phyloP scores from a whole-genome alignment of 1,140 invertebrate genomes.

The Heliconius eleuchia region DNA sequence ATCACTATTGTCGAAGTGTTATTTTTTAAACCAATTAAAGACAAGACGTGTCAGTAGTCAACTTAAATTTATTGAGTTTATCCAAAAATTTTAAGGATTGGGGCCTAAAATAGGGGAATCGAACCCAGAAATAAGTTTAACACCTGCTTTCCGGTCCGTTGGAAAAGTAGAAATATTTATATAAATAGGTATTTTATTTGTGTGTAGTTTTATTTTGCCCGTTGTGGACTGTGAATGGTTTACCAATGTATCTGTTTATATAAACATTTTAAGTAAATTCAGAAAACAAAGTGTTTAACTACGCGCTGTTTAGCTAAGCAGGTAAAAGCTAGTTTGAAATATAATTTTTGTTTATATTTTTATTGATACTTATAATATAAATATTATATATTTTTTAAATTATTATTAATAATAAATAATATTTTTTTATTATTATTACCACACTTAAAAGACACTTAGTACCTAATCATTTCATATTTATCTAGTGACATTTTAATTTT shows the following conservation, averaged over 20 bases:
- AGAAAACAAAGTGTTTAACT: neutral
- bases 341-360: too few species aligned
- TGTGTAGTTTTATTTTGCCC: neutral
- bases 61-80: neutral
- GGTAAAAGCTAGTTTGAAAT: neutral
- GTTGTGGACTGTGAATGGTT: neutral
- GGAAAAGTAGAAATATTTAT: neutral
- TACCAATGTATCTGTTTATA: neutral
- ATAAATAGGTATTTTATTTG: slow-evolving; percentile 1
- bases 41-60: neutral
- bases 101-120: neutral
- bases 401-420: too few species aligned
- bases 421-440: too few species aligned
- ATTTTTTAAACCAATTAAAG: neutral
- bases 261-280: neutral
- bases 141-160: slow-evolving; percentile 6
- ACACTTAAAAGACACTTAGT: too few species aligned
- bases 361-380: too few species aligned
- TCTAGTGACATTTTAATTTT: too few species aligned
- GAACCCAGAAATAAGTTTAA: neutral
- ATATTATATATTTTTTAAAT: too few species aligned
- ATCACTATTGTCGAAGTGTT: neutral
- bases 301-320: neutral
- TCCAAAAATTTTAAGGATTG: neutral
- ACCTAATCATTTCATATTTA: too few species aligned